Conservation (phyloP, 2,113 vertebrate genomes). For the Amphiprion ocellaris region DNA sequence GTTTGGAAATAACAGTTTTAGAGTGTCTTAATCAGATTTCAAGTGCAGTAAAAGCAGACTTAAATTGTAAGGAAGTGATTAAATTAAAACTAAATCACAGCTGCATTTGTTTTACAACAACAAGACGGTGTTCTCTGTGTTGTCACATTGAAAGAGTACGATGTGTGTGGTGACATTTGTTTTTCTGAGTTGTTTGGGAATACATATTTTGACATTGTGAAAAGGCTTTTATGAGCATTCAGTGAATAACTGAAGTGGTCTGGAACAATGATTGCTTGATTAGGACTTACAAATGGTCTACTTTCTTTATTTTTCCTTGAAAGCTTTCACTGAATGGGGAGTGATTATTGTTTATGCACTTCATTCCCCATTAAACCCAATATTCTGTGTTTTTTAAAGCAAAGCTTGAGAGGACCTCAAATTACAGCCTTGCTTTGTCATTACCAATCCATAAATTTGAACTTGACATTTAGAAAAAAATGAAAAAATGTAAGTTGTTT, state of each 20-base stretch:
- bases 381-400: not conserved
- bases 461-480: slow-evolving; percentile 10
- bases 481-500: slow-evolving; percentile 10
- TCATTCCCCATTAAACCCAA: slow-evolving; percentile 21
- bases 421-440: slow-evolving; percentile 18
- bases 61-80: slow-evolving; percentile 2
- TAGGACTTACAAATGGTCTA: slow-evolving; percentile 23
- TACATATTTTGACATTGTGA: slow-evolving; percentile 10
- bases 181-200: slow-evolving; percentile 18
- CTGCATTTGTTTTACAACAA: slow-evolving; percentile 13
- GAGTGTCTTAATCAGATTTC: slow-evolving; percentile 13
- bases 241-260: slow-evolving; percentile 40
- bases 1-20: not conserved
- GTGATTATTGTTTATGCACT: slow-evolving; percentile 34
- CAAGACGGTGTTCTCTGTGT: slow-evolving; percentile 16
- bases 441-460: slow-evolving; percentile 17
- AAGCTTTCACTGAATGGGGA: slow-evolving; percentile 12
- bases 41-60: slow-evolving; percentile 22
- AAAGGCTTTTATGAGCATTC: slow-evolving; percentile 43
- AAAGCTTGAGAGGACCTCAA: not conserved
- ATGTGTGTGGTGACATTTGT: not conserved
- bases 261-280: slow-evolving; percentile 48
- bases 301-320: slow-evolving; percentile 17
- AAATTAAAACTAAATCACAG: slow-evolving; percentile 1
- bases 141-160: not conserved